Conservation (phyloP, 1,140 invertebrate species). For the Potamilus streckersoni region DNA sequence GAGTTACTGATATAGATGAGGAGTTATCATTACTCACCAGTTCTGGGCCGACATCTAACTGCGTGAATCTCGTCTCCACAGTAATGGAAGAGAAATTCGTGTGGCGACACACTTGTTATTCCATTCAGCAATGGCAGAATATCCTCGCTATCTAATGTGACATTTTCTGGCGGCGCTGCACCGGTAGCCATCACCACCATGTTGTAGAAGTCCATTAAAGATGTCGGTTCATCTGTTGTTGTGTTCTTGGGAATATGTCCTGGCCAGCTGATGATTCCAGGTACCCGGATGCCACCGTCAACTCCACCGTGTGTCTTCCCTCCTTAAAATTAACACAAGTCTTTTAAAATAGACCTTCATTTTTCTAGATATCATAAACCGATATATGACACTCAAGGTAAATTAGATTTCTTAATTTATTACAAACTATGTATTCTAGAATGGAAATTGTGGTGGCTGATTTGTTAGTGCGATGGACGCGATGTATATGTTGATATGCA, state of each 20-base stretch:
- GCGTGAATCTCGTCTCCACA: constrained; percentile 7
- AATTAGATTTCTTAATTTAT: too few species aligned
- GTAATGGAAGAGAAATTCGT: constrained; percentile 11
- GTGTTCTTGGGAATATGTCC: not conserved
- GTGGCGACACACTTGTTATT: not conserved
- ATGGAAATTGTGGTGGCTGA: too few species aligned
- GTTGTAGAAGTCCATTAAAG: constrained; percentile 4
- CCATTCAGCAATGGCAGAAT: constrained; percentile 7
- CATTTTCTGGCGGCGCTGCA: not conserved
- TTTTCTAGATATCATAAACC: too few species aligned
- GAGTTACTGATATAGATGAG: too few species aligned
- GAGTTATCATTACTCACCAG: not conserved
- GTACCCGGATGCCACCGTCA: constrained; percentile 9
- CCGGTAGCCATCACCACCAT: not conserved
- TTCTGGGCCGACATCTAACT: constrained; percentile 7
- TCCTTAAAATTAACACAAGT: not conserved
- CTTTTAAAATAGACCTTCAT: not conserved
- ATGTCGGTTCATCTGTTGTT: constrained; percentile 1
- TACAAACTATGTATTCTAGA: too few species aligned
- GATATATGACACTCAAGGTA: too few species aligned
- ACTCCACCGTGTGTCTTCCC: constrained; percentile 3
- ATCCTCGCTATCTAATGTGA: not conserved
- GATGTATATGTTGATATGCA: too few species aligned
- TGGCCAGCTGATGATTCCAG: constrained; percentile 7
- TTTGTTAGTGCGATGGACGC: too few species aligned